These are phyloP conservation scores for Bombus polaris DNA, from an alignment of 1,140 invertebrate genomes.

Conservation along the genomic window DNA sequence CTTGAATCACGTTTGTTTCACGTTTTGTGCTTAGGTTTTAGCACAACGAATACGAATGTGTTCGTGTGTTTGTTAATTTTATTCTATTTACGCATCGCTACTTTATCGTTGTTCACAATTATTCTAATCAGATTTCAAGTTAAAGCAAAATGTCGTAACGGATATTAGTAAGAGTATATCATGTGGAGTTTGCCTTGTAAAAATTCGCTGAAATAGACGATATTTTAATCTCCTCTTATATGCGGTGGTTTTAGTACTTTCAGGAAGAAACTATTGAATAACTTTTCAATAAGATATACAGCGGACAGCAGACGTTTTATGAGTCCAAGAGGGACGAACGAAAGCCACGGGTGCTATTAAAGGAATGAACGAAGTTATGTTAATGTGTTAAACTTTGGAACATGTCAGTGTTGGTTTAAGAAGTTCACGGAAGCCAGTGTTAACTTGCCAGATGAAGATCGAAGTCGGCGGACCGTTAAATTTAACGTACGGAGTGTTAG, in stretches of 20 bases:
- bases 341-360: constrained; percentile 8
- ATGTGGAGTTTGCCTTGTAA: not conserved
- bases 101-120: not conserved
- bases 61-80: not conserved
- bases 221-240: not conserved
- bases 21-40: not conserved
- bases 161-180: not conserved
- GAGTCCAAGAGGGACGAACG: not conserved
- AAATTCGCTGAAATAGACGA: not conserved
- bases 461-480: not conserved
- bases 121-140: too few species aligned
- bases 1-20: too few species aligned
- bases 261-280: constrained; percentile 1
- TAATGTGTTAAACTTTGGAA: constrained; percentile 25
- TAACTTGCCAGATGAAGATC: constrained; percentile 12
- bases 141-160: too few species aligned
- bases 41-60: not conserved
- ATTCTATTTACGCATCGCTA: not conserved
- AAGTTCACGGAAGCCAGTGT: not conserved
- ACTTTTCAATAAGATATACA: constrained; percentile 11
- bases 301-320: not conserved
- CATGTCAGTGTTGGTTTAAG: constrained; percentile 26
- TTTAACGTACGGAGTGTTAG: not conserved
- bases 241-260: not conserved
- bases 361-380: constrained; percentile 24